Percentiles rank a stretch among this genome's conserved stretches.
Evolutionary conservation across 2,113 vertebrate species (phyloP).

Genomic region (Hyaena hyaena): DNA sequence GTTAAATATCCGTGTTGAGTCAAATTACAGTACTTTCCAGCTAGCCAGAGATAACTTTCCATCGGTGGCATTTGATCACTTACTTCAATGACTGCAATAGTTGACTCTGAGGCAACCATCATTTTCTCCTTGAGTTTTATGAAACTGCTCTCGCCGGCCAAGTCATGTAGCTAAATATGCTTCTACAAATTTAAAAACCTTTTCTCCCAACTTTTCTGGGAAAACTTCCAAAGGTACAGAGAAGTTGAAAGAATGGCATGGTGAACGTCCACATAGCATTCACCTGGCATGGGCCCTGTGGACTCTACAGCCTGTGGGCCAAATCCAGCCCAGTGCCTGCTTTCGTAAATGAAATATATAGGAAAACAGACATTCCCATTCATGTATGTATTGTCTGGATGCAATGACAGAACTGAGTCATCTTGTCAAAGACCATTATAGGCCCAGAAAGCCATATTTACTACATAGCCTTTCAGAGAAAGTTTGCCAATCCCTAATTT

Average conservation of each 20-base stretch:
- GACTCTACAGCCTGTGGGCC: neutral
- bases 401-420: neutral
- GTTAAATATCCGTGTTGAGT: neutral
- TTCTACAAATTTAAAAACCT: neutral
- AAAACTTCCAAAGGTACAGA: neutral
- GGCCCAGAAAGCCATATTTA: neutral
- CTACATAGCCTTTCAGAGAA: neutral
- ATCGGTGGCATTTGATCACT: neutral
- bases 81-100: neutral
- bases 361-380: neutral
- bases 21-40: neutral
- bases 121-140: neutral
- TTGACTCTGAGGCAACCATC: neutral
- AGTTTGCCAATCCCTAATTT: neutral
- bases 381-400: neutral
- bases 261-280: neutral
- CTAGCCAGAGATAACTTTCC: slow-evolving; percentile 29
- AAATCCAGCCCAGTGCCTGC: neutral
- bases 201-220: neutral
- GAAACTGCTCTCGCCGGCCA: neutral
- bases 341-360: neutral
- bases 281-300: neutral
- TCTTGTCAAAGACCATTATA: neutral
- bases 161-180: neutral
- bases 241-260: neutral